Percentiles rank a stretch among this genome's conserved stretches.
Conservation (phyloP, 2,888 invertebrate species). For the Mactromeris polynyma region DNA sequence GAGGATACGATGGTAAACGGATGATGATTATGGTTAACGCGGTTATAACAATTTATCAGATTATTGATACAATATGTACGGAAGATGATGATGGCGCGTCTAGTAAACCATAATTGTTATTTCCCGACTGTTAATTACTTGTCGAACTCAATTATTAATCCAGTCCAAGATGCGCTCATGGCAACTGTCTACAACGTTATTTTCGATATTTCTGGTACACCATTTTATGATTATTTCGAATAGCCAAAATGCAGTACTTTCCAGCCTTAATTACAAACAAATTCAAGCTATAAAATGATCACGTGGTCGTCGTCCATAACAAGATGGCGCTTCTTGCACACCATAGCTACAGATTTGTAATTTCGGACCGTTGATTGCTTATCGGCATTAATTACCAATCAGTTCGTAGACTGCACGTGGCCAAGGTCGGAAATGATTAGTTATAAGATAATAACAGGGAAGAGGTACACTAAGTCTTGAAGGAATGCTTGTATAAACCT, state of each 20-base stretch:
- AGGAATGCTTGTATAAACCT: neutral
- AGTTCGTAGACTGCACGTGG: neutral
- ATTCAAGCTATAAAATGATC: too few relatives aligned
- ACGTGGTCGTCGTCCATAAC: neutral
- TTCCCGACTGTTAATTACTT: too few relatives aligned
- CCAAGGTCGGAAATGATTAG: neutral
- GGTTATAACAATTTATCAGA: neutral
- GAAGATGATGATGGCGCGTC: neutral
- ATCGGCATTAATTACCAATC: conserved; percentile 6
- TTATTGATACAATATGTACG: neutral
- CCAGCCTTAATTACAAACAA: too few relatives aligned
- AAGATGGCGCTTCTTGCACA: neutral
- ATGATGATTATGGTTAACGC: too few relatives aligned
- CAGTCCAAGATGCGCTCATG: too few relatives aligned
- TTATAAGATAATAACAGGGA: neutral
- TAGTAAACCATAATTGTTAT: neutral
- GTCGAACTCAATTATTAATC: too few relatives aligned
- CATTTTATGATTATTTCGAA: too few relatives aligned
- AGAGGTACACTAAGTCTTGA: neutral
- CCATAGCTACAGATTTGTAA: neutral
- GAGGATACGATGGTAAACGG: too few relatives aligned
- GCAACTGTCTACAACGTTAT: too few relatives aligned
- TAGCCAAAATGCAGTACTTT: too few relatives aligned
- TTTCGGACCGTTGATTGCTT: neutral
- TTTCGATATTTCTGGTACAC: too few relatives aligned